phyloP scores from a whole-genome alignment of 2,888 invertebrate species.

The Polyommatus iphigenia region DNA sequence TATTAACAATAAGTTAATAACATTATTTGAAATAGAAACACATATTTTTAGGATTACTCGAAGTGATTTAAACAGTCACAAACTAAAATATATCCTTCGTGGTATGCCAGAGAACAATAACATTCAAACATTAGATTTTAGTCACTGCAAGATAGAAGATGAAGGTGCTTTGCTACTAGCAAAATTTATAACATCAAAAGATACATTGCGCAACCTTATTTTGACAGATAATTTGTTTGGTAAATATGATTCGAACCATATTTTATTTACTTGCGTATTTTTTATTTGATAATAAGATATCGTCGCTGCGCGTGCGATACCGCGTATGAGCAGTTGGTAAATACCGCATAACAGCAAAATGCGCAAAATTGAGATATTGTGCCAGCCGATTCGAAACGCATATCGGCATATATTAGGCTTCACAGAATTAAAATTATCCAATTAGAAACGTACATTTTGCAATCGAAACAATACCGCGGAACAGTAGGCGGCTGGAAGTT shows the following conservation, averaged over 20 bases:
- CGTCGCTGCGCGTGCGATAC: too few species aligned
- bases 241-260: conserved; percentile 39
- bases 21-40: too few species aligned
- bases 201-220: conserved; percentile 67
- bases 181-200: conserved; percentile 75
- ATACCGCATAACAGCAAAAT: too few species aligned
- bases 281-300: background rate
- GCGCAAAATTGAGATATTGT: too few species aligned
- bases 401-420: too few species aligned
- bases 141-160: conserved; percentile 83
- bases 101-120: conserved; percentile 62
- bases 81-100: conserved; percentile 67
- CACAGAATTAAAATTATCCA: too few species aligned
- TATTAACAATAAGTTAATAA: too few species aligned
- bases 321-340: too few species aligned
- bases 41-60: conserved; percentile 63
- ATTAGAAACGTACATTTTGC: too few species aligned
- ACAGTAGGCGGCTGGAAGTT: too few species aligned
- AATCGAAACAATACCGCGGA: too few species aligned
- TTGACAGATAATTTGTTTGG: conserved; percentile 80
- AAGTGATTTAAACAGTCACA: conserved; percentile 71
- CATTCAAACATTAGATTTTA: conserved; percentile 81
- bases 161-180: conserved; percentile 81
- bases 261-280: background rate
- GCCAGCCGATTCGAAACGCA: too few species aligned